Evolutionary conservation across 92 coral and sea anemone genomes (phyloP), one percentile per base, ranked within the genome.

Genomic region (Bergia puertoricense): DNA sequence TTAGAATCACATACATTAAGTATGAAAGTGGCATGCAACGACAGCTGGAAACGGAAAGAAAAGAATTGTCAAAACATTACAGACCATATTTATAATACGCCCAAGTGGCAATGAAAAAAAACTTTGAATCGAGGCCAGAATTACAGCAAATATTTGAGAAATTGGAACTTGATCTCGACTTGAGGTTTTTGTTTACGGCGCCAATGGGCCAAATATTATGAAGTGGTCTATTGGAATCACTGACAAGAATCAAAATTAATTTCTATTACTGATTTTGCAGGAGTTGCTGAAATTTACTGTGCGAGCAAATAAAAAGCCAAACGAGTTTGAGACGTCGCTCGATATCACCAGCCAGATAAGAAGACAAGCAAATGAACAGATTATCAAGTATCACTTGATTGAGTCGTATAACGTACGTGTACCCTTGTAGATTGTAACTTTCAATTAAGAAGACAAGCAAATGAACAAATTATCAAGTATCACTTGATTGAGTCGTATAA

Each of bases 201-300:
- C 30, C 30, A 30, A 30, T 30, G 30, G 30, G 30, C 30, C 30
- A 48, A 48, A 8, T 4, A 4, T 48, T 4, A 48, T 48, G 54
- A 8, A 48, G 8, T 4, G 4, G 8, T 4, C 54, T 8, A 18
- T 54, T 62, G 69, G 20, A 62, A 16, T 62, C 69, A 18, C 69
- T 62, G 69, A 54, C 59, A 54, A 11, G 30, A 62, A 62, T 62
- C 69, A 62, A 62, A 62, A 16, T 20, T 16, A 62, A 16, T 62
- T 16, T 57, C 44, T 71, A 7, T 71, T 15, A 37, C 5, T 42
- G 80, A 76, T 22, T 91, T 89, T 78, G 38, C 74, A 97, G 99
- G 94, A 94, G 86, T 94, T 97, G 46, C 92, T 97, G 67, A 97
- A 95, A 91, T 97, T 92, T 90, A 95, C 98, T 15, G 97, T 93